Evolutionary conservation across 2,113 vertebrate genomes (phyloP).

Genomic region (Mungos mungo): DNA sequence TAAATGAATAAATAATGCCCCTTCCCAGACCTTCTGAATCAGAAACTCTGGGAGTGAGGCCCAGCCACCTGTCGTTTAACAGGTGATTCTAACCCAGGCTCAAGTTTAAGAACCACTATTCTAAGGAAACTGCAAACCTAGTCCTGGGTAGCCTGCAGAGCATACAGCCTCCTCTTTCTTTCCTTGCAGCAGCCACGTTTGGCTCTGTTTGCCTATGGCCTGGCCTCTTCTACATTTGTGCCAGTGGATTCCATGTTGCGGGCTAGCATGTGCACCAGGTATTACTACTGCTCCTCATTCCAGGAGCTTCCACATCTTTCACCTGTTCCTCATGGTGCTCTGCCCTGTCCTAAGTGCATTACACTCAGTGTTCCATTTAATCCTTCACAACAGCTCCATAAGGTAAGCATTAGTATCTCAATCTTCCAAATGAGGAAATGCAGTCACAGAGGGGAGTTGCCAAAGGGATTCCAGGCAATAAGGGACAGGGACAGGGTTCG

Average conservation of each 20-base stretch:
- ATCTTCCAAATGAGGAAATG: constrained; percentile 42
- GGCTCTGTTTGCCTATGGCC: not conserved
- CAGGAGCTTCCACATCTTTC: not conserved
- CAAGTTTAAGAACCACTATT: not conserved
- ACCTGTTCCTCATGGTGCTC: not conserved
- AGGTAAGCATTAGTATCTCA: not conserved
- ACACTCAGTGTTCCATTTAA: not conserved
- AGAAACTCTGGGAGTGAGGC: not conserved
- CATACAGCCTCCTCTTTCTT: not conserved
- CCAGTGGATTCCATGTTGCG: not conserved
- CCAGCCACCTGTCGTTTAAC: not conserved
- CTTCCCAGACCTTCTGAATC: not conserved
- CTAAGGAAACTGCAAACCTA: not conserved
- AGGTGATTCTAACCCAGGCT: not conserved
- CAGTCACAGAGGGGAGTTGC: not conserved
- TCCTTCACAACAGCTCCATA: not conserved
- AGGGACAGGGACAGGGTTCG: not conserved
- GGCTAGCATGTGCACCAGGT: not conserved
- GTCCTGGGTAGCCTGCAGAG: not conserved
- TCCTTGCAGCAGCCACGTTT: not conserved
- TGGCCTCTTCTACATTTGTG: not conserved
- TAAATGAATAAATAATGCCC: not conserved
- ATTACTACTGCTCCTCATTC: not conserved
- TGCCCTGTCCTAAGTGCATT: not conserved
- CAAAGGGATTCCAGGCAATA: not conserved